Evolutionary conservation across 2,888 invertebrate genomes (phyloP).

Genomic region (Mechanitis mazaeus): DNA sequence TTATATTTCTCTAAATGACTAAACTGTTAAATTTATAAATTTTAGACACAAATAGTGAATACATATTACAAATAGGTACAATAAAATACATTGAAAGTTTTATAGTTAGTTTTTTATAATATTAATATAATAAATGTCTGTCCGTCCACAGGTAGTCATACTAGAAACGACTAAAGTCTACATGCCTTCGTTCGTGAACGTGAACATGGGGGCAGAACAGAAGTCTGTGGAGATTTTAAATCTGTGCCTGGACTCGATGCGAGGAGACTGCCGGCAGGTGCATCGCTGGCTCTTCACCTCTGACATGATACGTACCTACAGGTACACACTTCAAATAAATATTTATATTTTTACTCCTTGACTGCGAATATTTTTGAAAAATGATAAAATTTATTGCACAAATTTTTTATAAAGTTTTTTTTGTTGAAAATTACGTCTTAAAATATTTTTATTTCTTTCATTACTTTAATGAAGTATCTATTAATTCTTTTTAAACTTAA

Average conservation of each 20-base stretch:
- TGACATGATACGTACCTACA: conserved; percentile 91
- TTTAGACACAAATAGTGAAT: no score
- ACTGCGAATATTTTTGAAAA: no score
- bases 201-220: conserved; percentile 95
- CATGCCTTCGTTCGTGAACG: conserved; percentile 97
- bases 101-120: not conserved
- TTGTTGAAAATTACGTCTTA: not conserved
- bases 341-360: not conserved
- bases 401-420: no score
- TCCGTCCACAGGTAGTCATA: conserved; percentile 79
- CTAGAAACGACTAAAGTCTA: conserved; percentile 94
- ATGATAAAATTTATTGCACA: no score
- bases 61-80: no score
- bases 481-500: no score
- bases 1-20: no score
- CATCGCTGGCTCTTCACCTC: conserved; percentile 97
- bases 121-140: not conserved
- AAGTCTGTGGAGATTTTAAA: conserved; percentile 93
- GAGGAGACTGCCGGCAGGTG: conserved; percentile 87
- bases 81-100: not conserved
- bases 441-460: no score
- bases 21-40: no score
- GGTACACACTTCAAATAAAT: conserved; percentile 54
- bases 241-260: conserved; percentile 86
- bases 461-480: no score